Conservation (phyloP, 2,888 invertebrate genomes). For the Limnephilus auricula region DNA sequence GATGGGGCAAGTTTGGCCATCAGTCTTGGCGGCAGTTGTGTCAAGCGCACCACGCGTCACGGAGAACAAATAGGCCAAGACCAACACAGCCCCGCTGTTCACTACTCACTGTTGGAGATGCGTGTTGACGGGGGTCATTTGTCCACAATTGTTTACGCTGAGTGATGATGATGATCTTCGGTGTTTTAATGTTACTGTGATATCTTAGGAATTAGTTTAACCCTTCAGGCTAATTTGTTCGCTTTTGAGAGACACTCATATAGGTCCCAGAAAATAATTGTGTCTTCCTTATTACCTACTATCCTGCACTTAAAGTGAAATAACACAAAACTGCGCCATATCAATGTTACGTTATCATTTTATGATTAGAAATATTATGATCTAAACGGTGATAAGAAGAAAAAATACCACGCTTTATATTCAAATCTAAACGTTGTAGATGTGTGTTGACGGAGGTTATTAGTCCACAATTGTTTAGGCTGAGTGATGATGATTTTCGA, state of each 20-base stretch:
- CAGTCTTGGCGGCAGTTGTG: conserved; percentile 39
- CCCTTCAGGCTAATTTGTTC: too few species aligned
- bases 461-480: conserved; percentile 2
- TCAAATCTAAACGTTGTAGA: too few species aligned
- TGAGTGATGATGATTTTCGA: neutral
- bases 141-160: conserved; percentile 4
- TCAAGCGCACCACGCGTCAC: conserved; percentile 32
- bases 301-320: too few species aligned
- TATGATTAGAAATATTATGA: too few species aligned
- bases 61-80: conserved; percentile 4
- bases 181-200: neutral
- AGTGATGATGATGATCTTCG: neutral
- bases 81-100: neutral
- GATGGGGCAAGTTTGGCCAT: conserved; percentile 39
- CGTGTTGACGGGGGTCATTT: neutral
- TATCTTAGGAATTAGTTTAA: too few species aligned
- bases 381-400: too few species aligned
- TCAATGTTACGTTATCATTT: too few species aligned
- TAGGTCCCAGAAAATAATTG: too few species aligned
- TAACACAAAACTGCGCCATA: too few species aligned
- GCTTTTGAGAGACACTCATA: too few species aligned
- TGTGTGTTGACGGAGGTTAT: neutral
- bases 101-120: neutral
- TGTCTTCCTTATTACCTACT: too few species aligned
- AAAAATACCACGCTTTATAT: too few species aligned